These are phyloP conservation scores for Microplitis manilae DNA, from an alignment of 2,888 invertebrate species.

Conservation along the genomic window DNA sequence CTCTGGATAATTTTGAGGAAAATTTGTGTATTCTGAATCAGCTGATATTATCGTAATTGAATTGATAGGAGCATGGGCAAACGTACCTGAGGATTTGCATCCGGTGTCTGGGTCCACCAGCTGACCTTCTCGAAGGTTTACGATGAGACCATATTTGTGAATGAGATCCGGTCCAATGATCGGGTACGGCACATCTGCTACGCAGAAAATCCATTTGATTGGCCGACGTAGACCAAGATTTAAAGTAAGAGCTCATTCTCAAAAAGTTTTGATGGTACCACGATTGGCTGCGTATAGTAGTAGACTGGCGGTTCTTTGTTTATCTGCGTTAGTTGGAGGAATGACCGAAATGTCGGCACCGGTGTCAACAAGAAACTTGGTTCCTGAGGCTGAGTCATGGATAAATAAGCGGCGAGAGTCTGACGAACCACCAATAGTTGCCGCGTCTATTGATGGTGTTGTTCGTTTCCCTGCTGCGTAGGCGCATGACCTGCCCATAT, in stretches of 20 bases:
- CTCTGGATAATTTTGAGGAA: not conserved
- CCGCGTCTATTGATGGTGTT: slow-evolving; percentile 25
- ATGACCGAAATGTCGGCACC: not conserved
- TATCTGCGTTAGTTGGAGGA: not conserved
- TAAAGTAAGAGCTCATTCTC: not conserved
- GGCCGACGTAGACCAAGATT: slow-evolving; percentile 10
- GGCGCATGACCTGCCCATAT: not conserved
- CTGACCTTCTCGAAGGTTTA: not conserved
- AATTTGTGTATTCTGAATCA: not conserved
- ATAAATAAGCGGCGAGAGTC: not conserved
- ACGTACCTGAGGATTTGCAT: not conserved
- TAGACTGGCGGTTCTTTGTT: not conserved
- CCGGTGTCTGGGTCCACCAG: not conserved
- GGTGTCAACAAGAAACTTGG: not conserved
- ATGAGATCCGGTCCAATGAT: slow-evolving; percentile 8
- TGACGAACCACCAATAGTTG: slow-evolving; percentile 19
- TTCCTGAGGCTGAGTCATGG: not conserved
- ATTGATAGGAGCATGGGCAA: not conserved
- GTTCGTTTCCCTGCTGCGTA: slow-evolving; percentile 21
- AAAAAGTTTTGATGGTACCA: not conserved
- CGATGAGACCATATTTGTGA: not conserved
- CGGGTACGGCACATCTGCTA: slow-evolving; percentile 10
- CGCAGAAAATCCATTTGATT: slow-evolving; percentile 12
- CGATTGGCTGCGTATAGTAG: not conserved
- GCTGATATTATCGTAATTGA: not conserved